Conservation (phyloP, 1,140 invertebrate species). For the Psix sp. region DNA sequence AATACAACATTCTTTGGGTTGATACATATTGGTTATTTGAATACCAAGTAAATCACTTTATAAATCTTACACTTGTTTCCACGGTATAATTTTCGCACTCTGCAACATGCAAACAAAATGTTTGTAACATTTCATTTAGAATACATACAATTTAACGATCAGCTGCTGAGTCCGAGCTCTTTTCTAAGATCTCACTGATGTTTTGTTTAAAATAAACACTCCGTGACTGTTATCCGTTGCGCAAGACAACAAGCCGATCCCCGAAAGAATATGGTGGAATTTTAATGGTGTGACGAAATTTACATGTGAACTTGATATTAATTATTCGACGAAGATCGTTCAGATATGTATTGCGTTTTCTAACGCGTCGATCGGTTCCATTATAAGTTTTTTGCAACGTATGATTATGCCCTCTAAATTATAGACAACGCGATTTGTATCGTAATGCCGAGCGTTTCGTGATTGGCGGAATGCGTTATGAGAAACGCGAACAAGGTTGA, state of each 20-base stretch:
- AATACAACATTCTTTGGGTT: no score
- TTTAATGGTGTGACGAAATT: constrained; percentile 30
- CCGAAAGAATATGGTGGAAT: constrained; percentile 4
- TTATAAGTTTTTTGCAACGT: constrained; percentile 51
- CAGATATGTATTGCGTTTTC: constrained; percentile 50
- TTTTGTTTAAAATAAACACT: not conserved
- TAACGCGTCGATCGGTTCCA: constrained; percentile 48
- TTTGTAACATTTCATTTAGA: not conserved
- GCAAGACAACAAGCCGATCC: not conserved
- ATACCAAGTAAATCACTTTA: no score
- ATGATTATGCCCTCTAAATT: constrained; percentile 55
- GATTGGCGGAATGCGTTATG: constrained; percentile 52
- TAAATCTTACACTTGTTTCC: not conserved
- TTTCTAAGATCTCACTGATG: not conserved
- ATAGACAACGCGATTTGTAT: constrained; percentile 52
- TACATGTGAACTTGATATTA: constrained; percentile 36
- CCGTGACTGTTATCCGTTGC: constrained; percentile 15
- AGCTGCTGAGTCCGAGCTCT: not conserved
- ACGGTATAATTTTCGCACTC: constrained; percentile 1
- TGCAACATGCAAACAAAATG: not conserved
- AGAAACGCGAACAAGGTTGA: constrained; percentile 49
- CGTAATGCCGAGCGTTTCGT: constrained; percentile 44
- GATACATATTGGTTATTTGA: no score
- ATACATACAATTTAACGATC: no score
- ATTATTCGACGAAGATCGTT: constrained; percentile 39